Conservation (phyloP, 2,113 vertebrate genomes). For the Panthera uncia region DNA sequence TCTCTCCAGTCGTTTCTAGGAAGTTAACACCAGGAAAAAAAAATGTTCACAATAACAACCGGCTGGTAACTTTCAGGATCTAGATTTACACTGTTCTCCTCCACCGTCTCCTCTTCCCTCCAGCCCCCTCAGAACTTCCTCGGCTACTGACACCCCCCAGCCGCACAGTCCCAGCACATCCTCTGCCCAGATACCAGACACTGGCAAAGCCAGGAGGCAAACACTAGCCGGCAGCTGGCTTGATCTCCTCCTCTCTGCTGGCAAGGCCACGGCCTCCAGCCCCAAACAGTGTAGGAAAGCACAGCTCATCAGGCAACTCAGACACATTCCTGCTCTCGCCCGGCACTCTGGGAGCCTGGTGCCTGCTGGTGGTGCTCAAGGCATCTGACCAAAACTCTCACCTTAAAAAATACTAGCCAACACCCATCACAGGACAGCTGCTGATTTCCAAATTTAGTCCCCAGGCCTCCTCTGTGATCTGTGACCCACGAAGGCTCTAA, state of each 20-base stretch:
- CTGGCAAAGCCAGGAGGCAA: neutral
- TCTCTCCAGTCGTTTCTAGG: neutral
- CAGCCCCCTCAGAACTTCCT: neutral
- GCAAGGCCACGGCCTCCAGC: neutral
- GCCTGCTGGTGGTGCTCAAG: rapidly evolving
- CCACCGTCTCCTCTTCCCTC: neutral
- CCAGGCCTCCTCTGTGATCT: neutral
- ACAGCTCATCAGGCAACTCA: neutral
- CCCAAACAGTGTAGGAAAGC: rapidly evolving
- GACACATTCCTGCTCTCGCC: neutral
- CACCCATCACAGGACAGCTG: neutral
- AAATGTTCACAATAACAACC: neutral
- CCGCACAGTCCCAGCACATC: too few species aligned
- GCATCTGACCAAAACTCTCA: neutral
- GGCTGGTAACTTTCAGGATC: neutral
- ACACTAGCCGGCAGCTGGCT: neutral
- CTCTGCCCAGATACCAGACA: neutral
- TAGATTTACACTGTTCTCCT: too few species aligned
- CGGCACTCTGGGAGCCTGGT: neutral
- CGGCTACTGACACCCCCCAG: neutral
- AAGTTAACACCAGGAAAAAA: neutral
- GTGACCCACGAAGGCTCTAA: neutral
- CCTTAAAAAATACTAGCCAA: neutral
- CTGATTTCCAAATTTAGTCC: neutral
- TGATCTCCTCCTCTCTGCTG: neutral